Evolutionary conservation across 2,888 invertebrate genomes (phyloP).

Genomic region (Leucoptera coffeella): DNA sequence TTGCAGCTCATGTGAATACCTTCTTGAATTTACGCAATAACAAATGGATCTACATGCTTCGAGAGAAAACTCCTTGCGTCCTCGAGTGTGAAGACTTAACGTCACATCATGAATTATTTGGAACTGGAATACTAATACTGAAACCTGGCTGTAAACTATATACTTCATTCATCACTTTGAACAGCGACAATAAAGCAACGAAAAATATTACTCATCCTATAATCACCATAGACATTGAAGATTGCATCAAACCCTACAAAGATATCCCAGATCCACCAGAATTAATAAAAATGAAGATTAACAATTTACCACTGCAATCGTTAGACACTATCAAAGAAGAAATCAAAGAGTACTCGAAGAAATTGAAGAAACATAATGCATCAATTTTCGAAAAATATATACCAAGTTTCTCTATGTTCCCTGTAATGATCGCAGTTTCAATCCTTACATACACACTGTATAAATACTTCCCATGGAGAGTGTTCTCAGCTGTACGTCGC

Average conservation of each 20-base stretch:
- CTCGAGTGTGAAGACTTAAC: constrained; percentile 1
- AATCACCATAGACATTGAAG: background rate
- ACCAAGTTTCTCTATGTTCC: no score
- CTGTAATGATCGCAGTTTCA: no score
- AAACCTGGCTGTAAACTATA: constrained; percentile 1
- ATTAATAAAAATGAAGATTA: background rate
- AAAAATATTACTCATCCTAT: background rate
- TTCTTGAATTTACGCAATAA: constrained; percentile 2
- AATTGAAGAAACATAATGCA: background rate
- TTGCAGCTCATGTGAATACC: constrained; percentile 3
- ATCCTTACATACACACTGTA: no score
- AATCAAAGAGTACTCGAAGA: background rate
- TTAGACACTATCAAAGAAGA: background rate
- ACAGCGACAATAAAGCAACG: background rate
- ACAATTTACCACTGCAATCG: background rate
- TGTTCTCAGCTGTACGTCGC: no score
- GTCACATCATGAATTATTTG: constrained; percentile 1
- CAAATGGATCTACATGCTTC: constrained; percentile 3
- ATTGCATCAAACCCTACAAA: background rate
- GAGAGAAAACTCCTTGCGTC: background rate
- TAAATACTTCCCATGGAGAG: no score
- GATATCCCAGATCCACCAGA: background rate
- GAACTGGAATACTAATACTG: constrained; percentile 2
- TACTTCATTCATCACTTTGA: background rate
- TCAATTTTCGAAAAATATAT: background rate